Evolutionary conservation across 1,140 invertebrate genomes (phyloP), one percentile per base, ranked within the genome.

Genomic region (Heliconius melpomene): DNA sequence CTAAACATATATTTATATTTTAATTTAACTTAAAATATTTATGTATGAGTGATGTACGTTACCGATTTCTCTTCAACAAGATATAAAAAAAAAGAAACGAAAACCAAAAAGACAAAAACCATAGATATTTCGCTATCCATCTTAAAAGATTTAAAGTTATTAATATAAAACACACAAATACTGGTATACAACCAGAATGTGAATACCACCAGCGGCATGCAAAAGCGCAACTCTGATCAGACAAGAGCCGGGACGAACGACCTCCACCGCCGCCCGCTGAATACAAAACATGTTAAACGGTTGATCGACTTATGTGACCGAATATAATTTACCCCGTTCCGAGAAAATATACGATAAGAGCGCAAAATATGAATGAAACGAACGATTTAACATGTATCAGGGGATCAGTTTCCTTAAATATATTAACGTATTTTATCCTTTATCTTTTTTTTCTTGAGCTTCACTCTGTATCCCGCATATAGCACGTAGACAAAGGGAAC

Each of bases 191-290:
- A 70, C 79, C 80, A 74, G 91, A 92, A 91, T 93, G 86, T 46
- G 88, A 86, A 91, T 88, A 85, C 81, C 81, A 74, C 73, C 80
- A 84, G 88, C 87, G 87, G 88, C 84, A 89, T 87, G 87, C 89
- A 88, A 89, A 92, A 90, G 90, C 89, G 89, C 90, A 89, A 84
- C 82, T 86, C 82, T 86, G 81, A 86, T 88, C 85, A 88, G 88
- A 87, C 89, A 83, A 93, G 90, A 90, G 83, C 91, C 93, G 93
- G 93, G 93, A 90, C 90, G 93, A 94, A 94, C 91, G 93, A 93
- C 93, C 93, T 94, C 91, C 66, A 88, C 60, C 78, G 82, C 80
- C 82, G 87, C 88, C 85, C 83, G 89, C 86, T 87, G 93, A 93
- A 94, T 94, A 93, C 87, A 88, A 92, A 94, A 92, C 82, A 74